A percentile compares a stretch with the other conserved stretches of the same genome.
Evolutionary conservation across 1,140 invertebrate genomes (phyloP).

Genomic region (Brachionus asplanchnoidis): DNA sequence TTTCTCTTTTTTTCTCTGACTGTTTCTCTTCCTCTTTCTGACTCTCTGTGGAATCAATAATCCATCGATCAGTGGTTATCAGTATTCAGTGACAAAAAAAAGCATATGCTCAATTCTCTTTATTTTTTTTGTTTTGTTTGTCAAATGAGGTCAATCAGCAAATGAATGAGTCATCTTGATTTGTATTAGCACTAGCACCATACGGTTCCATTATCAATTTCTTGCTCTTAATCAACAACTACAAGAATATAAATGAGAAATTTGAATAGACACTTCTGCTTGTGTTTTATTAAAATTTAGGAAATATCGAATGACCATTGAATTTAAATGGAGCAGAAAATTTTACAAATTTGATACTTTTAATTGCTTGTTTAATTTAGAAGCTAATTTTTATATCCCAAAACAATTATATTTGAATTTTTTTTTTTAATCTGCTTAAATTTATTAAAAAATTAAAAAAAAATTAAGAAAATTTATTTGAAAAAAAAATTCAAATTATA

Average conservation of each 20-base stretch:
- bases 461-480: no score
- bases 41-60: background rate
- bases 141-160: background rate
- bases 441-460: no score
- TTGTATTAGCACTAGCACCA: background rate
- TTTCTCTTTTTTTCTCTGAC: background rate
- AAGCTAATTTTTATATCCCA: no score
- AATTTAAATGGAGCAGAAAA: background rate
- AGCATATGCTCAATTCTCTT: background rate
- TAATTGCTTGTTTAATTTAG: background rate
- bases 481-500: no score
- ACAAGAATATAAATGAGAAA: background rate
- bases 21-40: background rate
- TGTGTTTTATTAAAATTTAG: background rate
- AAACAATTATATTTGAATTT: no score
- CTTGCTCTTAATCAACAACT: background rate
- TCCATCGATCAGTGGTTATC: background rate
- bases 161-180: no score
- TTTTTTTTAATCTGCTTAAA: no score
- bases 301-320: background rate
- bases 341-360: background rate
- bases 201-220: slow-evolving; percentile 12
- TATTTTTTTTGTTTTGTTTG: background rate
- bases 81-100: background rate
- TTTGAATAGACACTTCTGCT: background rate